phyloP scores from a whole-genome alignment of 2,888 invertebrate species.

The Melanostoma mellinum region DNA sequence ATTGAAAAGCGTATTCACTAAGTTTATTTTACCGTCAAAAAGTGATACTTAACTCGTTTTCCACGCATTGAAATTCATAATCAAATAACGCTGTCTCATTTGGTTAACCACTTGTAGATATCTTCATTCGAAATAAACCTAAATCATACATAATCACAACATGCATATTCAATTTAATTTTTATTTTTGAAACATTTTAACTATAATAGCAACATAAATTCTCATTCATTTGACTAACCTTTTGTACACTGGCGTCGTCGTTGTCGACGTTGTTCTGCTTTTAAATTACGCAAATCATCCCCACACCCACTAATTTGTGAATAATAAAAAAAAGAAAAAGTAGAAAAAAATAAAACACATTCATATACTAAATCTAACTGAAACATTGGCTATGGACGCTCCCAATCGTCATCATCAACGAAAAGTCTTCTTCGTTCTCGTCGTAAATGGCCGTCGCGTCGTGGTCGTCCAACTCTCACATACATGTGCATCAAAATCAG shows the following conservation, averaged over 20 bases:
- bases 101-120: slow-evolving; percentile 14
- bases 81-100: slow-evolving; percentile 11
- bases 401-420: slow-evolving; percentile 59
- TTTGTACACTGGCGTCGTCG: slow-evolving; percentile 38
- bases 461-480: slow-evolving; percentile 26
- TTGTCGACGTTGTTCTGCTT: slow-evolving; percentile 51
- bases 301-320: slow-evolving; percentile 67
- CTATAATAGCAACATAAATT: slow-evolving; percentile 61
- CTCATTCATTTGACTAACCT: slow-evolving; percentile 54
- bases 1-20: no score
- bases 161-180: slow-evolving; percentile 17
- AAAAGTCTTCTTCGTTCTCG: slow-evolving; percentile 26
- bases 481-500: slow-evolving; percentile 40
- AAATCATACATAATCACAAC: slow-evolving; percentile 42
- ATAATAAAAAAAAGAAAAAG: slow-evolving; percentile 23
- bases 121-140: slow-evolving; percentile 21
- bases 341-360: not conserved
- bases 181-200: slow-evolving; percentile 28
- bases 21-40: no score
- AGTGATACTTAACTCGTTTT: not conserved
- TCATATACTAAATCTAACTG: slow-evolving; percentile 2
- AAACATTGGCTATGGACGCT: slow-evolving; percentile 46
- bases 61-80: not conserved
- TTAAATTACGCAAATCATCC: slow-evolving; percentile 69
- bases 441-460: slow-evolving; percentile 3